phyloP scores from a whole-genome alignment of 2,797 vertebrate genomes.

The Tadarida brasiliensis region DNA sequence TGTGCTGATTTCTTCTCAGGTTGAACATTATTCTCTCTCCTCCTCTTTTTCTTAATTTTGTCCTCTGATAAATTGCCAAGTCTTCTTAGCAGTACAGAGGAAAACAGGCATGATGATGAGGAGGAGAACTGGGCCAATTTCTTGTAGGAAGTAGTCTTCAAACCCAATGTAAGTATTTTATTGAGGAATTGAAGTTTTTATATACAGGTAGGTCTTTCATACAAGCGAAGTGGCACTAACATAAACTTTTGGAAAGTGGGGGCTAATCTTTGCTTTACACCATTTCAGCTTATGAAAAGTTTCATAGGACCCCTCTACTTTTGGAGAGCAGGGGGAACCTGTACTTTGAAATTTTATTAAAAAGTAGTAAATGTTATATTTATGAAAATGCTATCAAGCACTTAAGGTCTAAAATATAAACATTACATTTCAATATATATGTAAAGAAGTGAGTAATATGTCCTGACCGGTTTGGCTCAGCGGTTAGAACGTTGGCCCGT shows the following conservation, averaged over 20 bases:
- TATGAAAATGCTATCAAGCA: constrained; percentile 21
- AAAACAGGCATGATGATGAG: not conserved
- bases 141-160: constrained; percentile 2
- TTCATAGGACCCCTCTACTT: not conserved
- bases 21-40: not conserved
- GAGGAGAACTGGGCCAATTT: not conserved
- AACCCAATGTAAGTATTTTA: not conserved
- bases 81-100: not conserved
- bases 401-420: not conserved
- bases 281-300: not conserved
- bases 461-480: too few species aligned
- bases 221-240: not conserved
- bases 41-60: not conserved
- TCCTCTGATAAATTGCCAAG: not conserved
- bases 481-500: too few species aligned
- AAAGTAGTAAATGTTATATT: not conserved
- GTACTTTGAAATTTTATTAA: constrained; percentile 28
- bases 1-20: not conserved
- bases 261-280: not conserved
- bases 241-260: not conserved
- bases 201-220: not conserved
- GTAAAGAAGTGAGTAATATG: not conserved
- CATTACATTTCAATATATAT: not conserved
- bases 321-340: too few species aligned
- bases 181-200: constrained; percentile 17